These are phyloP conservation scores for Aldabrachelys gigantea DNA, from an alignment of 2,113 vertebrate genomes.

Conservation along the genomic window DNA sequence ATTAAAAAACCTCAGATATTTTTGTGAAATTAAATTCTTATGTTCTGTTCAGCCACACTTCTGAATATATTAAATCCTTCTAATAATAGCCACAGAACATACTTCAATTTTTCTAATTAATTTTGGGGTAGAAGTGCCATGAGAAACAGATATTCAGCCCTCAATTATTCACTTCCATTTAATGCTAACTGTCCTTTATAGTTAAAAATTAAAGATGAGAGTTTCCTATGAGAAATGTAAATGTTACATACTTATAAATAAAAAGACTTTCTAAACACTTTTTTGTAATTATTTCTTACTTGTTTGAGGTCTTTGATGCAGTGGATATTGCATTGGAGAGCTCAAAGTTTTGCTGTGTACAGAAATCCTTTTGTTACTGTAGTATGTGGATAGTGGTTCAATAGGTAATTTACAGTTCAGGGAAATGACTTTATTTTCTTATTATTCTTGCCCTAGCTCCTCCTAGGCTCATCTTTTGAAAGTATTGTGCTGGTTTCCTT, in stretches of 20 bases:
- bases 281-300: neutral
- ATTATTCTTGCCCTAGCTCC: neutral
- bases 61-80: neutral
- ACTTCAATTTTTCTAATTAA: neutral
- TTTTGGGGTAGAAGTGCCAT: neutral
- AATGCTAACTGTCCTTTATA: neutral
- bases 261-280: neutral
- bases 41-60: neutral
- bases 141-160: neutral
- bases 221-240: neutral
- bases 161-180: neutral
- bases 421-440: neutral
- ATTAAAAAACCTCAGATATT: neutral
- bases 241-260: neutral
- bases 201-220: neutral
- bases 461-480: no score
- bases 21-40: neutral
- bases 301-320: neutral
- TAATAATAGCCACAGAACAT: neutral
- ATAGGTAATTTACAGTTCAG: neutral
- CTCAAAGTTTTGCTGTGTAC: neutral
- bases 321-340: accelerated
- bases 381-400: neutral
- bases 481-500: no score
- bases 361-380: neutral